Evolutionary conservation across 2,113 vertebrate genomes (phyloP).

Genomic region (Python bivittatus): DNA sequence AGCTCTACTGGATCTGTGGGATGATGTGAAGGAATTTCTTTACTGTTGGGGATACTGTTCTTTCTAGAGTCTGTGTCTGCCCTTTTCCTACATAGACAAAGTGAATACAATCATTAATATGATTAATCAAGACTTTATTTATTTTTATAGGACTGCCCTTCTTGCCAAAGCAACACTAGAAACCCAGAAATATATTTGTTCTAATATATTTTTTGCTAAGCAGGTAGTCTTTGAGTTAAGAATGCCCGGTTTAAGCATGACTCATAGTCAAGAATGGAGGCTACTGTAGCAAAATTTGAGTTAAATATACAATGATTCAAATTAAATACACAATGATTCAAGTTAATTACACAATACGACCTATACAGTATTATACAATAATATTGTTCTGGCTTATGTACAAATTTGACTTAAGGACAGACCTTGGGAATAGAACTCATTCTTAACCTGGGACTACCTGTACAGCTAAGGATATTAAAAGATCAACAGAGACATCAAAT

Average conservation of each 20-base stretch:
- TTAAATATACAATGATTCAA: too few relatives aligned
- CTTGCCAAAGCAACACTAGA: not conserved
- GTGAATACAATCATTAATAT: not conserved
- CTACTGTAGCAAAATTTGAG: too few relatives aligned
- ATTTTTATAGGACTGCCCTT: not conserved
- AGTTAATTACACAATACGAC: too few relatives aligned
- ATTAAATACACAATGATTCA: too few relatives aligned
- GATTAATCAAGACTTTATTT: not conserved
- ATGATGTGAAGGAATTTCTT: slow-evolving; percentile 93
- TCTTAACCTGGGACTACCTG: too few relatives aligned
- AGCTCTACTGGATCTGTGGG: slow-evolving; percentile 97
- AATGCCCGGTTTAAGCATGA: too few relatives aligned
- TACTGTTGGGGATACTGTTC: slow-evolving; percentile 94
- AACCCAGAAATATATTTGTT: not conserved
- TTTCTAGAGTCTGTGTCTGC: slow-evolving; percentile 96
- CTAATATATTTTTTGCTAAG: not conserved
- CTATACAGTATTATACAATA: too few relatives aligned
- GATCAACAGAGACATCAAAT: not conserved
- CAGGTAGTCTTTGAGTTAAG: too few relatives aligned
- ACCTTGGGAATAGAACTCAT: too few relatives aligned
- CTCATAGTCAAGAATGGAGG: too few relatives aligned
- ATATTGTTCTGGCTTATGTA: too few relatives aligned
- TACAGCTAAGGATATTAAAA: not conserved
- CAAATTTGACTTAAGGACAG: too few relatives aligned
- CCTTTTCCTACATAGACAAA: slow-evolving; percentile 83